Conservation (phyloP, 2,888 invertebrate genomes). For the Ectemnius cavifrons region DNA sequence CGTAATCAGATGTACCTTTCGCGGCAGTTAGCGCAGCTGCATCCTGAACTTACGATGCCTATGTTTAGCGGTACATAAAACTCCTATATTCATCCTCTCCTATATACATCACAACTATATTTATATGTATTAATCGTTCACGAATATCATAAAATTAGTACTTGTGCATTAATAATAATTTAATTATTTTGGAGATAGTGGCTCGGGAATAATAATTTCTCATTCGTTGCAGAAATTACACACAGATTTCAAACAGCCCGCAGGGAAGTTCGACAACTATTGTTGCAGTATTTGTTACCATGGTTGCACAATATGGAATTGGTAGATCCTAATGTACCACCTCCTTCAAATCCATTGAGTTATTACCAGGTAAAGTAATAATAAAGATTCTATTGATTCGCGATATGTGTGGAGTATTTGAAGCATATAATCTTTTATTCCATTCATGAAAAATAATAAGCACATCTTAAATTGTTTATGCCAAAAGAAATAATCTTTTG, state of each 20-base stretch:
- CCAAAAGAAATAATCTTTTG: slow-evolving; percentile 36
- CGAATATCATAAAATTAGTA: not conserved
- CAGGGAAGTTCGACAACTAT: slow-evolving; percentile 92
- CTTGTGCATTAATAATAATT: not conserved
- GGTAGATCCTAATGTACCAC: slow-evolving; percentile 97
- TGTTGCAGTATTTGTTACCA: slow-evolving; percentile 95
- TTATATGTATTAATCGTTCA: not conserved
- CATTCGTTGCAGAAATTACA: slow-evolving; percentile 89
- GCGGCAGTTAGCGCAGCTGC: slow-evolving; percentile 93
- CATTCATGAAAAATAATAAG: too few species aligned
- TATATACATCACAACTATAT: not conserved
- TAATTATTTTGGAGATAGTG: too few species aligned
- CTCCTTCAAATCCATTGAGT: slow-evolving; percentile 88
- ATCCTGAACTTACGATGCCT: slow-evolving; percentile 99
- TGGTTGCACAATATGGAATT: slow-evolving; percentile 99
- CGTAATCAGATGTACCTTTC: slow-evolving; percentile 96
- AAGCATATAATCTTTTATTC: too few species aligned
- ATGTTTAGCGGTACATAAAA: slow-evolving; percentile 95
- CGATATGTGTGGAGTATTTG: not conserved
- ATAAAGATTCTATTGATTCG: slow-evolving; percentile 13
- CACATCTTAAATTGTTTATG: too few species aligned
- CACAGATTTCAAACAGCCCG: slow-evolving; percentile 97
- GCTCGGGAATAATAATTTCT: not conserved
- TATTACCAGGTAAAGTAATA: slow-evolving; percentile 87
- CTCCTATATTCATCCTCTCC: too few species aligned